phyloP scores from a whole-genome alignment of 2,113 vertebrate genomes.

The Marmota flaviventris region DNA sequence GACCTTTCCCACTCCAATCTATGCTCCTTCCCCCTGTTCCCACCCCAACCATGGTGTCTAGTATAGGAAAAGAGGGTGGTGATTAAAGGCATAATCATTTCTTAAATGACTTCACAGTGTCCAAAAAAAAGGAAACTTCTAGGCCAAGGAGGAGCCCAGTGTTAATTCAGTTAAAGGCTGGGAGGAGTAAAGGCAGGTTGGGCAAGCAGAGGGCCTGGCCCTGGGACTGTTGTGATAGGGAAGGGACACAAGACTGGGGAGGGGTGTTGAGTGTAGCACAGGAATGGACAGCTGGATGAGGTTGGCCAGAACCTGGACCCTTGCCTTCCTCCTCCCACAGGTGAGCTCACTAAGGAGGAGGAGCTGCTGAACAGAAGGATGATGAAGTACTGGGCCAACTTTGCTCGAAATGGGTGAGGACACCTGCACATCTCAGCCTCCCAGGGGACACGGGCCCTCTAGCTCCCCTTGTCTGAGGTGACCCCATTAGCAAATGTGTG shows the following conservation, averaged over 20 bases:
- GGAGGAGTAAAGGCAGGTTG: background rate
- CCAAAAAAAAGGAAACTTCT: background rate
- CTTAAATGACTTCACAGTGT: background rate
- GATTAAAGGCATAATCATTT: background rate
- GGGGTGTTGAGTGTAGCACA: background rate
- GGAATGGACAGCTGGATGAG: background rate
- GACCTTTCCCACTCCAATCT: background rate
- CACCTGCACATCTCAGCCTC: background rate
- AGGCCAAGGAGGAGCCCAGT: background rate
- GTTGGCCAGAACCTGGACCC: background rate
- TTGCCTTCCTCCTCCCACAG: constrained; percentile 77
- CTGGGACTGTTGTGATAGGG: background rate
- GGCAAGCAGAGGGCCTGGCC: background rate
- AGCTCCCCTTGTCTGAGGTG: background rate
- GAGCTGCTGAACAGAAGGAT: constrained; percentile 87
- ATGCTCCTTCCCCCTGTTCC: background rate
- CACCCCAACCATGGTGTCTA: background rate
- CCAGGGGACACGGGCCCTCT: too few relatives aligned
- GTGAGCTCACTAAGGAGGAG: constrained; percentile 87
- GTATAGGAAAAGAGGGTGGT: too few relatives aligned
- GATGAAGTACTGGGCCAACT: constrained; percentile 94
- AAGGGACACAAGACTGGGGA: background rate
- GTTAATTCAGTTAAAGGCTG: background rate
- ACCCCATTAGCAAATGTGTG: background rate
- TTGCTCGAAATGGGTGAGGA: constrained; percentile 91